Evolutionary conservation across 2,113 vertebrate species (phyloP).

Genomic region (Corythaixoides concolor): DNA sequence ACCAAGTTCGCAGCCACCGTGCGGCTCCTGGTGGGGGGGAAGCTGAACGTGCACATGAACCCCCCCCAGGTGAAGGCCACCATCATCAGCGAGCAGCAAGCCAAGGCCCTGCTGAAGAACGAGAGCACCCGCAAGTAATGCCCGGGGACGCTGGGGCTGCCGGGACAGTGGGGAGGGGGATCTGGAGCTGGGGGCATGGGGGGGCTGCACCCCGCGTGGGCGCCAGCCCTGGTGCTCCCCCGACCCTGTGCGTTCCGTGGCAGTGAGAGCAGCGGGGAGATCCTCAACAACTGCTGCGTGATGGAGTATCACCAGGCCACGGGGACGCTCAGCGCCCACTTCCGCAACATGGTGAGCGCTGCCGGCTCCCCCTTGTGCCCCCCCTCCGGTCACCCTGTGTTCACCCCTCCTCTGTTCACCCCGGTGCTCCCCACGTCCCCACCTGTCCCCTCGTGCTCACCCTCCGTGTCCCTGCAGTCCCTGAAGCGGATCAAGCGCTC

Average conservation of each 20-base stretch:
- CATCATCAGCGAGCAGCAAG: slow-evolving; percentile 95
- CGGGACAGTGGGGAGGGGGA: neutral
- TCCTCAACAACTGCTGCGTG: slow-evolving; percentile 96
- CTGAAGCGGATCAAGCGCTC: slow-evolving; percentile 96
- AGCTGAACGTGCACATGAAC: slow-evolving; percentile 98
- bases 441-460: neutral
- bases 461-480: slow-evolving; percentile 74
- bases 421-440: rapidly evolving
- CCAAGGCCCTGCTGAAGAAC: slow-evolving; percentile 91
- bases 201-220: rapidly evolving
- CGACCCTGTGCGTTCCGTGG: neutral
- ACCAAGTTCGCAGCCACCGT: slow-evolving; percentile 96
- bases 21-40: slow-evolving; percentile 92
- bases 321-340: slow-evolving; percentile 92
- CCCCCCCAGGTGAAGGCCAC: slow-evolving; percentile 97
- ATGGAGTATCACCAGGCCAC: slow-evolving; percentile 98
- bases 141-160: neutral
- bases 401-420: neutral
- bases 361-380: rapidly evolving
- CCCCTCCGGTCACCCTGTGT: neutral
- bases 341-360: slow-evolving; percentile 92
- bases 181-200: rapidly evolving
- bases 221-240: neutral
- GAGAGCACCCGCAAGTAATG: slow-evolving; percentile 89
- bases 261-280: slow-evolving; percentile 95